Evolutionary conservation across 1,140 invertebrate species (phyloP).

Genomic region (Macrosteles quadrilineatus): DNA sequence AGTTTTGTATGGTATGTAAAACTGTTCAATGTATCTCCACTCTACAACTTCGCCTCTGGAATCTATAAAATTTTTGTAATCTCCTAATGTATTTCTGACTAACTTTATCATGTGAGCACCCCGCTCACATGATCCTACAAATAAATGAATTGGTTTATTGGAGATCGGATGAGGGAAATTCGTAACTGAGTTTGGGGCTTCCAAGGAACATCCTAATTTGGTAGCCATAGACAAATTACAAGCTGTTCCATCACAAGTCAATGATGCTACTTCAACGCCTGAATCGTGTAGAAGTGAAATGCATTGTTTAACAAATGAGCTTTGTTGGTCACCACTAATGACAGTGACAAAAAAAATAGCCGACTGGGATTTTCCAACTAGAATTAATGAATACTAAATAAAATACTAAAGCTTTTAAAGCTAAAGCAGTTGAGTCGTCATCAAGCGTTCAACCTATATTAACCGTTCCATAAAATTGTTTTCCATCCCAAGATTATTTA

Average conservation of each 20-base stretch:
- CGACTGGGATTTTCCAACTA: not conserved
- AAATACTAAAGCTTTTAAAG: too few species aligned
- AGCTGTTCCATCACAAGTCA: not conserved
- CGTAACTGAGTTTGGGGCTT: not conserved
- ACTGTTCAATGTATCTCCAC: not conserved
- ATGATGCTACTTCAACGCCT: not conserved
- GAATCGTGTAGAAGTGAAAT: not conserved
- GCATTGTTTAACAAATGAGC: not conserved
- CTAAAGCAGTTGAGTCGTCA: too few species aligned
- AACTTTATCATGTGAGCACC: slow-evolving; percentile 44
- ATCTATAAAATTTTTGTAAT: not conserved
- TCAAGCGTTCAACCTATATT: too few species aligned
- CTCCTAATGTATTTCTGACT: slow-evolving; percentile 25
- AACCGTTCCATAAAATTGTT: too few species aligned
- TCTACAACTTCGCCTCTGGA: not conserved
- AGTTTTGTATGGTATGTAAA: not conserved
- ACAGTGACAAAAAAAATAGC: too few species aligned
- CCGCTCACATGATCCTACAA: too few species aligned
- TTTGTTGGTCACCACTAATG: not conserved
- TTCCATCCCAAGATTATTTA: not conserved
- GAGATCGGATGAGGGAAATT: not conserved
- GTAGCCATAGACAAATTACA: not conserved
- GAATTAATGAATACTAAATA: not conserved
- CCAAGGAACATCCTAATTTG: not conserved
- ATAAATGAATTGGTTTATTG: not conserved